A percentile compares a stretch with the other conserved stretches of the same genome.
These are phyloP conservation scores for Chelonus formosanus DNA, from an alignment of 2,888 invertebrate species.

Conservation along the genomic window DNA sequence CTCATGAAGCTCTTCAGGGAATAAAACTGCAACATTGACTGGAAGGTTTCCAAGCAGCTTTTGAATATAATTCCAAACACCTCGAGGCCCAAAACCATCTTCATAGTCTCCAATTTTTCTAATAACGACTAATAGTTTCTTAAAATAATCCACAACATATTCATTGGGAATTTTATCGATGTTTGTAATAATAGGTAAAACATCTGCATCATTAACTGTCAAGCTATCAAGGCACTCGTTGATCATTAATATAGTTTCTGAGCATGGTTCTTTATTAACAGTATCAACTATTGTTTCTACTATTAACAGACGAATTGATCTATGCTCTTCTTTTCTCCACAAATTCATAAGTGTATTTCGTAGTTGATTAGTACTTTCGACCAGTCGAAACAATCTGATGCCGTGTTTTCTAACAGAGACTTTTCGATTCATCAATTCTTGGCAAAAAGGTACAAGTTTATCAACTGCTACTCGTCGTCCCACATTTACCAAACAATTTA, in stretches of 20 bases:
- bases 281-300: not conserved
- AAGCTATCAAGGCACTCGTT: not conserved
- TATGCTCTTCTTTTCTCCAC: constrained; percentile 45
- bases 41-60: not conserved
- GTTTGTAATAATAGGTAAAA: not conserved
- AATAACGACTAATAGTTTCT: not conserved
- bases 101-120: not conserved
- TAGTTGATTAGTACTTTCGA: constrained; percentile 30
- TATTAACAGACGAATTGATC: constrained; percentile 35
- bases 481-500: constrained; percentile 37
- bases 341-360: constrained; percentile 20
- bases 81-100: not conserved
- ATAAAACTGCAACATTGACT: not conserved
- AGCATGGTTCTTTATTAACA: not conserved
- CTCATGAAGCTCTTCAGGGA: constrained; percentile 42
- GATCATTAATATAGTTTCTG: not conserved
- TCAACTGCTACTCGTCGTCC: constrained; percentile 43
- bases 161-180: not conserved
- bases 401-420: constrained; percentile 56
- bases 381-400: constrained; percentile 49
- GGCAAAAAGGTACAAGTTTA: constrained; percentile 45
- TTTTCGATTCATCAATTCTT: constrained; percentile 40
- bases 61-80: not conserved
- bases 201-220: not conserved
- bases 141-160: not conserved